phyloP scores from a whole-genome alignment of 2,113 vertebrate species.

The Neomonachus schauinslandi region DNA sequence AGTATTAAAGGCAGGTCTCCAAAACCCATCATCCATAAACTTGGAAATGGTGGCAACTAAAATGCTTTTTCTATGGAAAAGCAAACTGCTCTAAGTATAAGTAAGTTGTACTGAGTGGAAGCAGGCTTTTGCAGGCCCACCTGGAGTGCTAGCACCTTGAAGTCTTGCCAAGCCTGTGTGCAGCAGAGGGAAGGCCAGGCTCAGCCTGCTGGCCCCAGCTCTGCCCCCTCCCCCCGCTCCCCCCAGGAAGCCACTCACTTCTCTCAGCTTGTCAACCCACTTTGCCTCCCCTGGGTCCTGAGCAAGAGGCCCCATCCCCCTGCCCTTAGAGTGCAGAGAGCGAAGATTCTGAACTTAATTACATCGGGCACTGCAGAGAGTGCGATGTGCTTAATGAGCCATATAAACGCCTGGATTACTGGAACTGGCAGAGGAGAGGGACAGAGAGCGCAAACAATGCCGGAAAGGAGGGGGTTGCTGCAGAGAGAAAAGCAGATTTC shows the following conservation, averaged over 20 bases:
- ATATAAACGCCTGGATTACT: constrained; percentile 13
- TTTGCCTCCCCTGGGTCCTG: not conserved
- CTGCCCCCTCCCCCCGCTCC: too few species aligned
- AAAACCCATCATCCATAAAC: not conserved
- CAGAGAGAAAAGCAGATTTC: constrained; percentile 29
- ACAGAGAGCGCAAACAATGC: not conserved
- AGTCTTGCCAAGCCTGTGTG: not conserved
- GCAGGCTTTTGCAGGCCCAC: not conserved
- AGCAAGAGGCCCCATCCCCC: not conserved
- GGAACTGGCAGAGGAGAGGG: constrained; percentile 1
- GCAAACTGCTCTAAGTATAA: not conserved
- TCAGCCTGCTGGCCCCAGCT: not conserved
- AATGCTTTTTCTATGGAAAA: not conserved
- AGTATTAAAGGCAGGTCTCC: not conserved
- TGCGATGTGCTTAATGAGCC: constrained; percentile 12
- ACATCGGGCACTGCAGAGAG: not conserved
- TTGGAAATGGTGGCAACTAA: not conserved
- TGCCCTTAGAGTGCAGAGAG: not conserved
- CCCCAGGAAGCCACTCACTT: not conserved
- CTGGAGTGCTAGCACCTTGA: not conserved
- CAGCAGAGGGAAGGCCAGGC: too few species aligned
- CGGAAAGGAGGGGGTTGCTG: not conserved
- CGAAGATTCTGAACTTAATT: constrained; percentile 27
- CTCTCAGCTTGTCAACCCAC: not conserved
- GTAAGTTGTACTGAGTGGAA: not conserved